Conservation (phyloP, 2,113 vertebrate genomes). For the Xenopus laevis region DNA sequence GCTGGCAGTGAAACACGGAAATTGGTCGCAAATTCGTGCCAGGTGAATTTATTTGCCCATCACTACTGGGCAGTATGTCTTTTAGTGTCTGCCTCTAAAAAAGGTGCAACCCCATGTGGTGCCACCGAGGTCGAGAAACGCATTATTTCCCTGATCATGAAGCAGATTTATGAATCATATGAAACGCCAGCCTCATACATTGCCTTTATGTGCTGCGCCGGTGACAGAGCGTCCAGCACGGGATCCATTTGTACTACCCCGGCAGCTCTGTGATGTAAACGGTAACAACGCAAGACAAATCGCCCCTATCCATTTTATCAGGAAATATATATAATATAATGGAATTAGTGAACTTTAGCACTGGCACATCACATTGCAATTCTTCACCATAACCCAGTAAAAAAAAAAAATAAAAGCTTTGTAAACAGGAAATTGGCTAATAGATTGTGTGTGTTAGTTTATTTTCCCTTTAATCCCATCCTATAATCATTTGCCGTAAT, state of each 20-base stretch:
- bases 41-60: too few species aligned
- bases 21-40: too few species aligned
- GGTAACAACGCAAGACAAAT: neutral
- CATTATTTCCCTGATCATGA: neutral
- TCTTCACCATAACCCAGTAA: slow-evolving; percentile 8
- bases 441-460: slow-evolving; percentile 18
- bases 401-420: slow-evolving; percentile 8
- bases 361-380: neutral
- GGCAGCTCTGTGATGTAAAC: neutral
- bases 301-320: neutral
- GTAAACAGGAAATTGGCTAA: slow-evolving; percentile 38
- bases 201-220: neutral
- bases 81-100: neutral
- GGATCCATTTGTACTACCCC: neutral
- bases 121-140: neutral
- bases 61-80: too few species aligned
- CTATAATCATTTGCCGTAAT: slow-evolving; percentile 34
- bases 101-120: neutral
- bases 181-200: neutral
- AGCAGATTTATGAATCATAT: neutral
- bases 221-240: too few species aligned
- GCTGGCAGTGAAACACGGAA: too few species aligned
- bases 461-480: slow-evolving; percentile 36
- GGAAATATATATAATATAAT: slow-evolving; percentile 5
- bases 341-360: neutral